Base-by-base conservation (phyloP, 2,888 invertebrate genomes). In the Cephus nigrinus region DNA sequence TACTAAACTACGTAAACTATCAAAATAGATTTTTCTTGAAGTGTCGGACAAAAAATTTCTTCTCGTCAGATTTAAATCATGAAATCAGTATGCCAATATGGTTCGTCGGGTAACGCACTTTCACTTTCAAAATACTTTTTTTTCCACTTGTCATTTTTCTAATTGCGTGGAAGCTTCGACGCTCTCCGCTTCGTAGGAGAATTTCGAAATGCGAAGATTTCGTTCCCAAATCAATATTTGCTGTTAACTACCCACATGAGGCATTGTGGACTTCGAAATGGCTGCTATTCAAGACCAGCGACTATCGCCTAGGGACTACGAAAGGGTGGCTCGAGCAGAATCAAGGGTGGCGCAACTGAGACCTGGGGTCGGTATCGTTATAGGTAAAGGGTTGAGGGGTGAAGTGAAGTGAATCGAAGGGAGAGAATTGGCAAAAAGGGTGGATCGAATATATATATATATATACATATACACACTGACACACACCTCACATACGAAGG, bases 181-280 rank as follows among this genome's bases (percentile, higher is more conserved):
- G 30, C 0, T 32, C 4, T 32, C 30, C 11, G 31, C 30, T 12
- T 69, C 30, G 30, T 34, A 23, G n/a, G 34, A 33, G 31, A n/a
- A 34, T 34, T 73, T 5, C 12, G 73, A 35, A 73, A 30, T 73
- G 75, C 40, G 11, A 36, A 55, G 4, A 36, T 75, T 82, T 81
- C 83, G 80, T 85, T 82, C 80, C 80, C 84, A 78, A 88, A 88
- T 88, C 88, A 88, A 88, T 88, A 88, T 88, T 88, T 87, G 83
- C 85, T 12, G 31, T 69, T 32, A 32, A 15, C 69, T 69, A 40
- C 40, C 40, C 15, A 15, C 40, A 15, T 40, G 40, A 15, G 69
- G 30, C 11, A 15, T 32, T 12, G 69, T 69, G 31, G 11, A 69
- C 11, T 40, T 40, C 40, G 40, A 40, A 40, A 15, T 40, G 40